A percentile compares a stretch with the other conserved stretches of the same genome.
phyloP scores from a whole-genome alignment of 1,140 invertebrate species.

The Ostrea denselamellosa region DNA sequence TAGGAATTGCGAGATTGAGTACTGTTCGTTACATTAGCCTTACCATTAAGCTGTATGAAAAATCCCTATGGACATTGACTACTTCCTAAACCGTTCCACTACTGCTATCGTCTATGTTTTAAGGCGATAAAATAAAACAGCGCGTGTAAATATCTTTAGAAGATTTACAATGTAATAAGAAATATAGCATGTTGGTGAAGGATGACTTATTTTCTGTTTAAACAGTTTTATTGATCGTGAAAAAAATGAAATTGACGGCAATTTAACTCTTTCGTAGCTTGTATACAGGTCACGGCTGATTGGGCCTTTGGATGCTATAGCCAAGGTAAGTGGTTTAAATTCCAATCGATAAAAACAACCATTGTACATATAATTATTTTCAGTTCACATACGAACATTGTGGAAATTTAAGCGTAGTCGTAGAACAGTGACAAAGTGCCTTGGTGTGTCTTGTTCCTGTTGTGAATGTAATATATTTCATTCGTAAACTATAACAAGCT shows the following conservation, averaged over 20 bases:
- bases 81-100: too few species aligned
- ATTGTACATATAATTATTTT: neutral
- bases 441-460: too few species aligned
- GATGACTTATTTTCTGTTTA: neutral
- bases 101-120: too few species aligned
- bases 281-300: neutral
- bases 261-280: slow-evolving; percentile 15
- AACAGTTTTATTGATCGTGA: neutral
- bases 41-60: too few species aligned
- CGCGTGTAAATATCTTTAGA: too few species aligned
- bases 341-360: neutral
- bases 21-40: too few species aligned
- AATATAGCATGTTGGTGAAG: neutral
- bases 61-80: too few species aligned
- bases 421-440: neutral
- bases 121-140: too few species aligned
- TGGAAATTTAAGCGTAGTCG: neutral
- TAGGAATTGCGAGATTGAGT: too few species aligned
- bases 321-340: slow-evolving; percentile 4
- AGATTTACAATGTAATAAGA: neutral
- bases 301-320: neutral
- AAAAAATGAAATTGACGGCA: neutral
- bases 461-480: too few species aligned
- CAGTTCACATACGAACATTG: neutral
- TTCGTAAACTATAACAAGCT: too few species aligned